These are phyloP conservation scores for Taurulus bubalis DNA, from an alignment of 2,113 vertebrate genomes.

Conservation along the genomic window DNA sequence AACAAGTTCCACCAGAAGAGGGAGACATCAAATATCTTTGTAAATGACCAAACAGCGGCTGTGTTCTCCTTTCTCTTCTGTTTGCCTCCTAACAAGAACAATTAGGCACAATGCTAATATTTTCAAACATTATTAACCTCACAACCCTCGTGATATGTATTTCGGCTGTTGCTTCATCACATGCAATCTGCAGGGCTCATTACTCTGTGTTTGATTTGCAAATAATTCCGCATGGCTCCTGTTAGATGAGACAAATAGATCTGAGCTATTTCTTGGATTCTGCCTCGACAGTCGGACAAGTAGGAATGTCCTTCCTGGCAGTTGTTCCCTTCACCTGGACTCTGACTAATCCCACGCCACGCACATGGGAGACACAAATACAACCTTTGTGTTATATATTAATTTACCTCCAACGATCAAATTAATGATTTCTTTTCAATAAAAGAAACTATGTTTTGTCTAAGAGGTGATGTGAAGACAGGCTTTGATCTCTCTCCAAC, in stretches of 20 bases:
- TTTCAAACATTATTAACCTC: constrained; percentile 67
- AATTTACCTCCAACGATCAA: constrained; percentile 13
- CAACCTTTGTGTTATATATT: constrained; percentile 28
- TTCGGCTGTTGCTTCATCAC: constrained; percentile 37
- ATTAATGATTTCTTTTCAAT: constrained; percentile 14
- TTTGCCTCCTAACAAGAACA: constrained; percentile 36
- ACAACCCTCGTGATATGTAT: constrained; percentile 17
- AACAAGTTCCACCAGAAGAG: constrained; percentile 55
- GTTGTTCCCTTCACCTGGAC: constrained; percentile 64
- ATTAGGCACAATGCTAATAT: constrained; percentile 45
- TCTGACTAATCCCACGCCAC: constrained; percentile 44
- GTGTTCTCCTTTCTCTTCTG: constrained; percentile 6
- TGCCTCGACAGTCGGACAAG: constrained; percentile 21
- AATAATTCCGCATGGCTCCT: constrained; percentile 61
- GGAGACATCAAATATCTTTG: constrained; percentile 57
- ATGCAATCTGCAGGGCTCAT: constrained; percentile 46
- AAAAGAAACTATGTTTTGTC: background rate
- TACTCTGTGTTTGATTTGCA: constrained; percentile 59
- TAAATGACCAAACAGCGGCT: constrained; percentile 30
- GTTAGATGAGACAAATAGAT: constrained; percentile 67
- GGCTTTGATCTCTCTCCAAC: constrained; percentile 31
- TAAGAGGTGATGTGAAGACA: constrained; percentile 13
- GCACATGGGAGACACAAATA: constrained; percentile 26
- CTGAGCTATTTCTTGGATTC: constrained; percentile 51
- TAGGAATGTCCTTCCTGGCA: constrained; percentile 68